phyloP scores from a whole-genome alignment of 2,888 invertebrate species.

The Acrobasis repandana region DNA sequence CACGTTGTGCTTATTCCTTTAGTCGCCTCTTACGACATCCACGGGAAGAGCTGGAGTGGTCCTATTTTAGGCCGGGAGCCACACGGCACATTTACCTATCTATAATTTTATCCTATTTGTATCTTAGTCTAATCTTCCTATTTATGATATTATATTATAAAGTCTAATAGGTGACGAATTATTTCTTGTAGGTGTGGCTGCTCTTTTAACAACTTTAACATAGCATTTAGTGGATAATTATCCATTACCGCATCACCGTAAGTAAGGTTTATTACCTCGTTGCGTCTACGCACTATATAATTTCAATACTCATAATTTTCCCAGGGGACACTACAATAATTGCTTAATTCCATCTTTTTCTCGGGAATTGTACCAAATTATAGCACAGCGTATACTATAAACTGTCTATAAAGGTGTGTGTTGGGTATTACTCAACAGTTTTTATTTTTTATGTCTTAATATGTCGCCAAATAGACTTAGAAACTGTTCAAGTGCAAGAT shows the following conservation, averaged over 20 bases:
- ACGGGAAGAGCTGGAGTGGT: no score
- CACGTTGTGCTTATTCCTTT: no score
- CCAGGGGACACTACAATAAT: constrained; percentile 2
- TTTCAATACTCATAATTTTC: constrained; percentile 1
- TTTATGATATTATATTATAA: no score
- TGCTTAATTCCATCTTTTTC: constrained; percentile 8
- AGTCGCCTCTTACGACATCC: no score
- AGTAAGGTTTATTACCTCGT: not conserved
- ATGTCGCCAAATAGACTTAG: constrained; percentile 1
- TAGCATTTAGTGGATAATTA: not conserved
- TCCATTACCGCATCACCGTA: not conserved
- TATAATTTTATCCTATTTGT: no score
- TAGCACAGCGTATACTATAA: not conserved
- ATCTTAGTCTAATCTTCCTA: no score
- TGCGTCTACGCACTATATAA: not conserved
- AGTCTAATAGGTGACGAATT: no score
- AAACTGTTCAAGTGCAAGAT: not conserved
- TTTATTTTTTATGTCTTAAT: not conserved
- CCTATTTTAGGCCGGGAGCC: no score
- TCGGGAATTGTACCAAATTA: not conserved
- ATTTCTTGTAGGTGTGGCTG: no score
- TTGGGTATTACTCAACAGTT: not conserved
- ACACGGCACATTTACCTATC: no score
- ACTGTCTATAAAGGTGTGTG: not conserved
- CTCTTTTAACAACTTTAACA: not conserved